Conservation (phyloP, 2,888 invertebrate genomes). For the Zelleria hepariella region DNA sequence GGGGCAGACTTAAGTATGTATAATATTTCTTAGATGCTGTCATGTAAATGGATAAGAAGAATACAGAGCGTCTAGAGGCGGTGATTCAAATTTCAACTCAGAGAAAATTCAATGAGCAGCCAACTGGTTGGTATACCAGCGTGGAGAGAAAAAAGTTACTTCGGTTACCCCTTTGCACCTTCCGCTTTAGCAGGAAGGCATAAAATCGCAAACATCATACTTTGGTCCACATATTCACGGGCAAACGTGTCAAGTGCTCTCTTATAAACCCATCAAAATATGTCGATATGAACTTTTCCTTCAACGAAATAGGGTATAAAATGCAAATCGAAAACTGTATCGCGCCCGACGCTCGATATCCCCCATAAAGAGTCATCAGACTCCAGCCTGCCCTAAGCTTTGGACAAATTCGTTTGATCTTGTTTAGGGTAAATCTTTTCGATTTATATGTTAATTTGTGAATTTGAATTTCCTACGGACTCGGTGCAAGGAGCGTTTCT, state of each 20-base stretch:
- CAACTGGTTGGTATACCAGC: background rate
- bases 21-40: background rate
- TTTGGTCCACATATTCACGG: constrained; percentile 12
- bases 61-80: background rate
- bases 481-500: constrained; percentile 40
- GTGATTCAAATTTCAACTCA: background rate
- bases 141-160: background rate
- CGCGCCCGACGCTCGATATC: constrained; percentile 25
- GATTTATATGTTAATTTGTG: constrained; percentile 69
- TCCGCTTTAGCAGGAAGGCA: background rate
- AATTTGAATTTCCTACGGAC: constrained; percentile 60
- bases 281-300: constrained; percentile 25
- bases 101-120: background rate
- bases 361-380: constrained; percentile 58
- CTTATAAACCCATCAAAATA: constrained; percentile 16
- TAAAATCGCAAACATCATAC: background rate
- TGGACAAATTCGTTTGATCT: constrained; percentile 67
- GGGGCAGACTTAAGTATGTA: too few species aligned
- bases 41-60: background rate
- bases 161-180: background rate
- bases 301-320: constrained; percentile 31
- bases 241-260: constrained; percentile 10
- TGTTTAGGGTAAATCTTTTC: constrained; percentile 68
- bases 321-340: constrained; percentile 39
- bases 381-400: constrained; percentile 37